Evolutionary conservation across 1,140 invertebrate species (phyloP).

Genomic region (Euura lappo): DNA sequence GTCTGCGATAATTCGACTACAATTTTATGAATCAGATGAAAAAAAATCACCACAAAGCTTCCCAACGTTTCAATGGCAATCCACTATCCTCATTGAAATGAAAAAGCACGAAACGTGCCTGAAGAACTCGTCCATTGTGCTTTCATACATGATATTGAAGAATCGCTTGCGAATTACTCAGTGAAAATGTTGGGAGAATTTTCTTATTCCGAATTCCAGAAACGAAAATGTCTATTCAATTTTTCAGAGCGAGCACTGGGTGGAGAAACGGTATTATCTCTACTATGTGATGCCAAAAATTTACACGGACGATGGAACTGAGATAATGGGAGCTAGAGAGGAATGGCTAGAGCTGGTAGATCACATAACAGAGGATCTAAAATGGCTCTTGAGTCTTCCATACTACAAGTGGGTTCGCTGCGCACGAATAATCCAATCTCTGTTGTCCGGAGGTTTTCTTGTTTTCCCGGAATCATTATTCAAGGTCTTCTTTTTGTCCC

Average conservation of each 20-base stretch:
- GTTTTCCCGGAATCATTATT: neutral
- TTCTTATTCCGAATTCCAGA: neutral
- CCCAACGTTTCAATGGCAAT: neutral
- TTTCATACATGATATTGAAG: neutral
- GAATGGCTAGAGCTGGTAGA: slow-evolving; percentile 64
- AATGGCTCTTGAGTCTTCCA: slow-evolving; percentile 62
- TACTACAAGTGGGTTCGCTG: slow-evolving; percentile 55
- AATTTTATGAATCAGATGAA: neutral
- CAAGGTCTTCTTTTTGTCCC: slow-evolving; percentile 15
- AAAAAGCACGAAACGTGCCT: neutral
- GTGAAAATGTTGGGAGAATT: neutral
- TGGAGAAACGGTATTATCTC: slow-evolving; percentile 49
- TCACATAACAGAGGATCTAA: slow-evolving; percentile 64
- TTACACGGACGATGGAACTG: slow-evolving; percentile 40
- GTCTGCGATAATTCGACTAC: neutral
- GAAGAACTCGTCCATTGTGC: neutral
- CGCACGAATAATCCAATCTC: neutral
- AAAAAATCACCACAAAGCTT: neutral
- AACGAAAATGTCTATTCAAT: neutral
- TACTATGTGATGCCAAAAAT: slow-evolving; percentile 49
- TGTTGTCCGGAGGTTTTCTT: slow-evolving; percentile 16
- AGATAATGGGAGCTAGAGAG: slow-evolving; percentile 60
- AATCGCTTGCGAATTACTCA: neutral
- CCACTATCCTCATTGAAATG: neutral
- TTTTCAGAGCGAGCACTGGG: slow-evolving; percentile 50